Conservation (phyloP, 1,140 invertebrate genomes). For the Trichonephila inaurata region DNA sequence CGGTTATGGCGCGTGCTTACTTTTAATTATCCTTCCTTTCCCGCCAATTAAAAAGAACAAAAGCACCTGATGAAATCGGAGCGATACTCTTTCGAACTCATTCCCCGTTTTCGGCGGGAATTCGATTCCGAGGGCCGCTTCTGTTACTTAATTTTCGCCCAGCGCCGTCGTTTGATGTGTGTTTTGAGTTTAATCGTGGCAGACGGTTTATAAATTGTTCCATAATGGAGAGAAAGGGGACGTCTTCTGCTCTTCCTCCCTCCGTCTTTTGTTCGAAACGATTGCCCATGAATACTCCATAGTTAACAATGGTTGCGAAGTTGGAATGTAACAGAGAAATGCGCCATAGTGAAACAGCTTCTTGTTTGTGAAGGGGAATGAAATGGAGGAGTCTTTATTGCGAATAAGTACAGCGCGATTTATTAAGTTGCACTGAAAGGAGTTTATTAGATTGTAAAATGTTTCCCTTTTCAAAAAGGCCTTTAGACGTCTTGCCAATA, state of each 20-base stretch:
- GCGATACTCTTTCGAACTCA: slow-evolving; percentile 10
- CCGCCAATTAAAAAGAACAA: slow-evolving; percentile 41
- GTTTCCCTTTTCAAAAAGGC: too few relatives aligned
- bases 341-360: neutral
- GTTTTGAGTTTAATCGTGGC: neutral
- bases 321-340: slow-evolving; percentile 15
- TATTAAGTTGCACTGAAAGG: neutral
- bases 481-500: too few relatives aligned
- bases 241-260: neutral
- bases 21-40: slow-evolving; percentile 46
- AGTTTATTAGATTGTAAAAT: neutral
- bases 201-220: slow-evolving; percentile 20
- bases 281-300: neutral
- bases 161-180: neutral
- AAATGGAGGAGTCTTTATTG: neutral
- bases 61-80: slow-evolving; percentile 56
- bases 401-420: neutral
- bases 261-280: neutral
- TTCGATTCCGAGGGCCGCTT: neutral
- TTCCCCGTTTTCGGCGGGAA: neutral
- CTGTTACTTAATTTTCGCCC: neutral
- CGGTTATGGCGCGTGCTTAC: neutral
- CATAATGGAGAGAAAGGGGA: neutral
- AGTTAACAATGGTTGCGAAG: neutral
- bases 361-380: neutral